Evolutionary conservation across 1,140 invertebrate species (phyloP).

Genomic region (Neodiprion fabricii): DNA sequence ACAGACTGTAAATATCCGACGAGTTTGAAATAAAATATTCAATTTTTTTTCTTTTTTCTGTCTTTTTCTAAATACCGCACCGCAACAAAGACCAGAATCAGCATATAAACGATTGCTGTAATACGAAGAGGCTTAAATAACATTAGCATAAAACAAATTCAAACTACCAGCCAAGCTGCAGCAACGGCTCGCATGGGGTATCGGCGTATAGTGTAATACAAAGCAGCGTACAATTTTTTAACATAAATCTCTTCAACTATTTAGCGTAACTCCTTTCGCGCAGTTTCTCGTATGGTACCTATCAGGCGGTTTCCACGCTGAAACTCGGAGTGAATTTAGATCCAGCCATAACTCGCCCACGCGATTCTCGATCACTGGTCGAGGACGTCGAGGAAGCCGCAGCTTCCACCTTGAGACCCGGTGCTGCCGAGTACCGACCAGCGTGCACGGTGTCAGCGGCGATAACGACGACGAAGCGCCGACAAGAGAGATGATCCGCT

Average conservation of each 20-base stretch:
- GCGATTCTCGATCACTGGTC: not conserved
- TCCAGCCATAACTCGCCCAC: not conserved
- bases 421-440: not conserved
- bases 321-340: not conserved
- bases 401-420: not conserved
- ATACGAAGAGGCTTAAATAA: too few species aligned
- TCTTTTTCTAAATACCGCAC: too few species aligned
- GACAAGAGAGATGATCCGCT: constrained; percentile 11
- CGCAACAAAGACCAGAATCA: too few species aligned
- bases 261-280: too few species aligned
- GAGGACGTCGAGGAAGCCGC: not conserved
- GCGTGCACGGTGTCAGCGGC: not conserved
- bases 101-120: too few species aligned
- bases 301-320: not conserved
- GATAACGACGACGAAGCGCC: not conserved
- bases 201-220: too few species aligned
- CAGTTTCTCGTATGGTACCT: too few species aligned
- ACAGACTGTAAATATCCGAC: too few species aligned
- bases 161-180: too few species aligned
- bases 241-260: not conserved
- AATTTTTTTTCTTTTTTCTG: not conserved
- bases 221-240: not conserved
- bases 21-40: not conserved
- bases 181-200: too few species aligned
- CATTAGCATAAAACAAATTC: too few species aligned